Evolutionary conservation across 2,797 vertebrate genomes (phyloP), one percentile per base, ranked within the genome.

Genomic region (Helarctos malayanus): DNA sequence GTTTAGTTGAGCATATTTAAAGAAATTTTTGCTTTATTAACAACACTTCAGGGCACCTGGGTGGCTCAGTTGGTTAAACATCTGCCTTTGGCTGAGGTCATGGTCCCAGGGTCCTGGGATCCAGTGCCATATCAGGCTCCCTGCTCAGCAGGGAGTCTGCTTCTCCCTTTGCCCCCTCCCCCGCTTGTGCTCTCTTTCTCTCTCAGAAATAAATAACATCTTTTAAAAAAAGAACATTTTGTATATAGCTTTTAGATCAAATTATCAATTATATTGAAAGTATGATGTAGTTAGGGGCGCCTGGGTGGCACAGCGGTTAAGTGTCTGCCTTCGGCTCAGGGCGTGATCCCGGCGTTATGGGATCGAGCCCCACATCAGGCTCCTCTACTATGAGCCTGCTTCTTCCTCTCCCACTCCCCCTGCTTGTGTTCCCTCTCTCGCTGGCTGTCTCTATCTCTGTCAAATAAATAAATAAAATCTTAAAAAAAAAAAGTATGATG

Each of bases 221-320:
- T 63, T 63, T 56, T 56, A 8, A 21, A 56, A 56, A 56, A 56
- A 56, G 18, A 56, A 19, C 32, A 16, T n/a, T 65, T 65, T 15
- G 7, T 65, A n/a, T 56, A 61, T 41, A 86, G 11, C 6, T 95
- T 97, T 91, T 86, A 87, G 41, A 15, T 94, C 45, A 94, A 86
- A 61, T 45, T 73, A 38, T 59, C 69, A 73, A 35, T 69, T 86
- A 41, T 65, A 57, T 75, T 63, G 54, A 61, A 3, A 76, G 11
- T 14, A 49, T 38, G 38, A 38, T 38, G 38, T 38, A 38, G 38
- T 38, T 38, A 38, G 38, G 38, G 38, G 38, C 38, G 4, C 38
- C 38, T 38, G 38, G 38, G 38, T 38, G 38, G 38, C 38, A 38
- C 38, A 38, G 38, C 38, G 38, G 38, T 38, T 38, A 38, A 38